A percentile compares a stretch with the other conserved stretches of the same genome.
Conservation (phyloP, 2,888 invertebrate species). For the Drosophila limbata region DNA sequence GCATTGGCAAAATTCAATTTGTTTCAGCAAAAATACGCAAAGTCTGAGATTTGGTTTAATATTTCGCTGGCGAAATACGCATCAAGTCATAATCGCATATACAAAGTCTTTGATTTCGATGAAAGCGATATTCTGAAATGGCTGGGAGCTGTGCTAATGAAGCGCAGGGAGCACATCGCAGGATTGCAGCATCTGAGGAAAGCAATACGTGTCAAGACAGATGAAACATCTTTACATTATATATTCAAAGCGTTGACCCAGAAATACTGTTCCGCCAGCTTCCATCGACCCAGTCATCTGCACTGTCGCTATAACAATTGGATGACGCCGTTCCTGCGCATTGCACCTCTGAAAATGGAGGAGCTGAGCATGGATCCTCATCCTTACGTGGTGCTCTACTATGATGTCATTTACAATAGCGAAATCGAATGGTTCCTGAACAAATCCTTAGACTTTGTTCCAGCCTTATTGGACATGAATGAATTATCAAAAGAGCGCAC, state of each 20-base stretch:
- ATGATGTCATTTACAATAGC: slow-evolving; percentile 45
- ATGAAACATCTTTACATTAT: neutral
- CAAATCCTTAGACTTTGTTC: neutral
- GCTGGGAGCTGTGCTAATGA: slow-evolving; percentile 7
- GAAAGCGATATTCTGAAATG: neutral
- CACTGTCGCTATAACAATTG: slow-evolving; percentile 47
- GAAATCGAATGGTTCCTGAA: slow-evolving; percentile 33
- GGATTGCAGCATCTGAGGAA: slow-evolving; percentile 12
- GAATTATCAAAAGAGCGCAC: slow-evolving; percentile 1
- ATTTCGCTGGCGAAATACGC: slow-evolving; percentile 12
- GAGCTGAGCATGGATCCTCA: slow-evolving; percentile 46
- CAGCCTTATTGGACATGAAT: neutral
- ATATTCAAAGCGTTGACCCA: neutral
- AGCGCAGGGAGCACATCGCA: neutral
- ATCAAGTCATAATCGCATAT: neutral
- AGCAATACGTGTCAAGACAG: neutral
- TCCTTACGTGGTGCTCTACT: slow-evolving; percentile 43
- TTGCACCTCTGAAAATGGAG: slow-evolving; percentile 56
- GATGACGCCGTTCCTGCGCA: slow-evolving; percentile 34
- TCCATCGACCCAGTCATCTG: slow-evolving; percentile 15
- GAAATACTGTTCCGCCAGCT: slow-evolving; percentile 11
- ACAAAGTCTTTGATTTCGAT: slow-evolving; percentile 9
- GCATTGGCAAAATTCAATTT: slow-evolving; percentile 37
- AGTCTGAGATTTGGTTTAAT: slow-evolving; percentile 43
- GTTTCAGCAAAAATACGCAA: neutral